Base-by-base conservation (phyloP, 2,888 invertebrate genomes). In the Ochlodes sylvanus region DNA sequence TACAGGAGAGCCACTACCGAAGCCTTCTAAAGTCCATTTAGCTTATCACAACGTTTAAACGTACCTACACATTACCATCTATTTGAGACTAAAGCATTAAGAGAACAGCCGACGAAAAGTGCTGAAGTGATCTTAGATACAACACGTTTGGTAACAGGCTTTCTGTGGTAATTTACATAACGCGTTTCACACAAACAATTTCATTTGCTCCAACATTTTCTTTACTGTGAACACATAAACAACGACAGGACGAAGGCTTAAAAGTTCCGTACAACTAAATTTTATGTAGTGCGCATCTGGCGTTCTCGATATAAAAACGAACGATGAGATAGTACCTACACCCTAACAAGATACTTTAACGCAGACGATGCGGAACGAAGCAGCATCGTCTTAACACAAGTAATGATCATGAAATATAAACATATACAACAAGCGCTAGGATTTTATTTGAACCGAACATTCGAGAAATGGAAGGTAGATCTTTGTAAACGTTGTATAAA, bases 351-450 rank as follows among this genome's bases (percentile, higher is more conserved):
- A 50, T 50, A 50, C 50, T 50, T 19, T 12, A 50, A 50, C 9
- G 50, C 50, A 50, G 50, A 50, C 50, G 50, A 50, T 17, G 50
- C 50, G 50, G 19, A 50, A 50, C 50, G 50, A 50, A 50, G 50
- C 50, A 19, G 50, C 19, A 10, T 19, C 50, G 50, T 19, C 19
- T 50, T 10, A 50, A 19, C 50, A 19, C 4, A 50, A 50, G 19
- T 50, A 50, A 50, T 19, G 50, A 50, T 19, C 50, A 50, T 19
- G 50, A 50, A 10, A 19, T 50, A 19, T 9, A 44, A 44, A 44
- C 12, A 44, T 7, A 17, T 17, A n/a, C 9, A 15, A 1, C 9
- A 15, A 5, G 47, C 12, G 12, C 47, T 17, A 19, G 4, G 10
- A 50, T 50, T 50, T 50, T 19, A 50, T 19, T 50, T 17, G 50